Base-by-base conservation (phyloP, 2,888 invertebrate genomes). In the Phengaris alcon region DNA sequence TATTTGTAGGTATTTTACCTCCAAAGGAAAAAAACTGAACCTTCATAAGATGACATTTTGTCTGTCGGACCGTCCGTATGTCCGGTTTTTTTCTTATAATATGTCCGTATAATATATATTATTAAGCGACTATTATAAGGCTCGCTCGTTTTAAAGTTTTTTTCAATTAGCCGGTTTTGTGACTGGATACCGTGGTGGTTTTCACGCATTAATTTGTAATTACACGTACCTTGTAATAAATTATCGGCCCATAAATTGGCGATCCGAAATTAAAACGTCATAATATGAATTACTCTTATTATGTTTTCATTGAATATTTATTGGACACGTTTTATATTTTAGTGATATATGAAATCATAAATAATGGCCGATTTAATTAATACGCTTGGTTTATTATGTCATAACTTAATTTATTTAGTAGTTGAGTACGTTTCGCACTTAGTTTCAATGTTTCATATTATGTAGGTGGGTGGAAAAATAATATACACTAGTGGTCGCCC, bases 221-320 rank as follows among this genome's bases (percentile, higher is more conserved):
- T 72, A 22, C 70, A 51, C 35, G 3, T 15, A 48, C 52, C 72
- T 35, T 54, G 35, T 35, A 52, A 54, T 72, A 72, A 75, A 70
- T 75, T 70, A 57, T 57, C 35, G 55, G 22, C 2, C 10, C 15
- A 51, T 70, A 69, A 57, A 75, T 68, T 15, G 6, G 46, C 10
- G 15, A 35, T 69, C n/a, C 46, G 74, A 80, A 79, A 80, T 80
- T 79, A 80, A 79, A 80, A 79, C 75, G 77, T 79, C 77, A 79
- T 76, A 77, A 74, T 77, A 78, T 78, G 78, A 80, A 79, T 80
- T 77, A 78, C 76, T 76, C 78, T 78, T 79, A 77, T 79, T 78
- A 80, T 79, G 76, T 78, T 79, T 76, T 78, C 79, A 79, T 80
- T 80, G 77, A 79, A 78, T 80, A 79, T 80, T 79, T 80, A 80